Evolutionary conservation across 2,113 vertebrate genomes (phyloP).

Genomic region (Notiomystis cincta): DNA sequence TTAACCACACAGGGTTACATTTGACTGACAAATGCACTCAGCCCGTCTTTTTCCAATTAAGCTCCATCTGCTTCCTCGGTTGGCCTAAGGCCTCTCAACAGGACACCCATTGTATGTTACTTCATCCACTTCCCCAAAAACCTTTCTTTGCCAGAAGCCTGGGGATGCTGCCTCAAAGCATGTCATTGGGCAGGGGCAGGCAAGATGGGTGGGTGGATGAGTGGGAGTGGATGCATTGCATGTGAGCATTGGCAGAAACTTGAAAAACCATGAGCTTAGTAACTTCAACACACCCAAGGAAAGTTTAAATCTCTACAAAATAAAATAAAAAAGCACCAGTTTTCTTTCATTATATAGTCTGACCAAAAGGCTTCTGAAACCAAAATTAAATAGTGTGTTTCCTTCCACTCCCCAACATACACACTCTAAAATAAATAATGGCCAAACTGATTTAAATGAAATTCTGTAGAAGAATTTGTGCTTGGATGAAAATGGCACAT

Average conservation of each 20-base stretch:
- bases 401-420: neutral
- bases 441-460: slow-evolving; percentile 67
- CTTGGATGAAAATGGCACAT: slow-evolving; percentile 71
- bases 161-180: neutral
- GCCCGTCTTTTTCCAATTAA: slow-evolving; percentile 25
- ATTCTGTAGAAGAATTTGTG: slow-evolving; percentile 70
- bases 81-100: slow-evolving; percentile 10
- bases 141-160: neutral
- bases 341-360: slow-evolving; percentile 51
- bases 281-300: neutral
- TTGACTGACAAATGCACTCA: slow-evolving; percentile 2
- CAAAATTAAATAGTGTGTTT: slow-evolving; percentile 44
- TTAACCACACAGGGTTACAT: neutral
- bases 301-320: slow-evolving; percentile 21
- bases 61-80: neutral
- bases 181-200: neutral
- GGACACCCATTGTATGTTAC: neutral
- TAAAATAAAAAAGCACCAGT: slow-evolving; percentile 50
- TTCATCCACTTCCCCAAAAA: neutral
- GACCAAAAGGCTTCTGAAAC: slow-evolving; percentile 45
- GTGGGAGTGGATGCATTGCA: neutral
- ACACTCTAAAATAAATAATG: slow-evolving; percentile 57
- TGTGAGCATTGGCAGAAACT: neutral
- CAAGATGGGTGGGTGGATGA: rapidly evolving
- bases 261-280: neutral